phyloP scores from a whole-genome alignment of 2,113 vertebrate genomes.

The Serilophus lunatus region DNA sequence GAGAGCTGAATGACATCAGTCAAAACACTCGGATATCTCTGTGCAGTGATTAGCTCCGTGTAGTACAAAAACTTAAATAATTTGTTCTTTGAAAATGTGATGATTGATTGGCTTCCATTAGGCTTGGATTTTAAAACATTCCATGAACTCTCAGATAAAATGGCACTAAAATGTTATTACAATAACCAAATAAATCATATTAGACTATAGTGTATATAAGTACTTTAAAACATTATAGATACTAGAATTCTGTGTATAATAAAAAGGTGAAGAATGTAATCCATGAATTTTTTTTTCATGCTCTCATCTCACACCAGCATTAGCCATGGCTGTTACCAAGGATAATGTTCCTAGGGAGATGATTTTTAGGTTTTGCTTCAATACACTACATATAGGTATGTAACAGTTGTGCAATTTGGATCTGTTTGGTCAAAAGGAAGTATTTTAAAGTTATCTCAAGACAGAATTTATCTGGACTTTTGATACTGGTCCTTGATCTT shows the following conservation, averaged over 20 bases:
- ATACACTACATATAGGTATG: neutral
- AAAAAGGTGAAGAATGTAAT: slow-evolving; percentile 73
- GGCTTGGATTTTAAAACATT: slow-evolving; percentile 74
- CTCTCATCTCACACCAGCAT: slow-evolving; percentile 5
- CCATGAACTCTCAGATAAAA: slow-evolving; percentile 76
- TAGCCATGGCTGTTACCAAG: neutral
- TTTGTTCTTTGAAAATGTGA: slow-evolving; percentile 74
- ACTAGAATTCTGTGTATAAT: slow-evolving; percentile 72
- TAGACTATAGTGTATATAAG: slow-evolving; percentile 62
- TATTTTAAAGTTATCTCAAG: neutral
- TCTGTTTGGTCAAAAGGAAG: neutral
- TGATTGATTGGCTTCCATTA: slow-evolving; percentile 81
- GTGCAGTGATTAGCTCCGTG: slow-evolving; percentile 65
- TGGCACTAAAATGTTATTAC: slow-evolving; percentile 75
- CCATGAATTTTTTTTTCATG: slow-evolving; percentile 8
- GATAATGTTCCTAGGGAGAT: neutral
- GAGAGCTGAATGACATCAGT: slow-evolving; percentile 76
- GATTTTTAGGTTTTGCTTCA: neutral
- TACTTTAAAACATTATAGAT: slow-evolving; percentile 74
- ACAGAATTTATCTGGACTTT: neutral
- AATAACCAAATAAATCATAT: slow-evolving; percentile 74
- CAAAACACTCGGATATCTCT: slow-evolving; percentile 72
- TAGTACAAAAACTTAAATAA: slow-evolving; percentile 76
- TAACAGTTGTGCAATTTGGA: neutral
- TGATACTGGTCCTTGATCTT: neutral